Evolutionary conservation across 2,888 invertebrate genomes (phyloP), one percentile per base, ranked within the genome.

Genomic region (Tortricodes alternella): DNA sequence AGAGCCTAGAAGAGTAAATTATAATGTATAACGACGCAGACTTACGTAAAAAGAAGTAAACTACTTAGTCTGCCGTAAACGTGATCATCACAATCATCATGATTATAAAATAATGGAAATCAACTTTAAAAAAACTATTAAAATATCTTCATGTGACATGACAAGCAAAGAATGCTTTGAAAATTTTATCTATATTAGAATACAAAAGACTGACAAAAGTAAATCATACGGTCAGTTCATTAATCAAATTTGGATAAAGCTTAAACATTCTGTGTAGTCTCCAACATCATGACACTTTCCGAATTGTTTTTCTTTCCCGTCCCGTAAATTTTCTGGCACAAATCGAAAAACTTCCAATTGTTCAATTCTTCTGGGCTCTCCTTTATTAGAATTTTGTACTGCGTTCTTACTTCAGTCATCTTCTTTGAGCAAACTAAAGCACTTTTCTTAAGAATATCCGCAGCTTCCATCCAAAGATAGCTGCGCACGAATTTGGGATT

Each of bases 271-370:
- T 56, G 56, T 2, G 43, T 24, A 9, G 56, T 50, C 18, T 56
- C 46, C 34, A 58, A 29, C n/a, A 53, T 50, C 35, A 41, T 49
- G 15, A 32, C 19, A 43, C 49, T 50, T 21, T 59, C 60, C 44
- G 58, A 43, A 37, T 53, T 61, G 2, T 60, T 70, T 52, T 76
- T 86, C 60, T 83, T 88, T 0, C 89, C 89, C 0, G 87, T 89
- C 0, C 89, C 89, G 65, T 89, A 90, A 13, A 90, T 90, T 62
- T 89, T 85, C 62, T 88, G 87, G 51, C 89, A 90, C 6, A 89
- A 71, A 18, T 76, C 79, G 41, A 78, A 73, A 55, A 87, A 90
- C 41, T 73, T 76, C 89, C 89, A 90, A 11, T 61, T 64, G 0
- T 66, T 66, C 51, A 88, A 64, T 7, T 76, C 76, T 0, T 73